Evolutionary conservation across 2,113 vertebrate genomes (phyloP).

Genomic region (Strix uralensis): DNA sequence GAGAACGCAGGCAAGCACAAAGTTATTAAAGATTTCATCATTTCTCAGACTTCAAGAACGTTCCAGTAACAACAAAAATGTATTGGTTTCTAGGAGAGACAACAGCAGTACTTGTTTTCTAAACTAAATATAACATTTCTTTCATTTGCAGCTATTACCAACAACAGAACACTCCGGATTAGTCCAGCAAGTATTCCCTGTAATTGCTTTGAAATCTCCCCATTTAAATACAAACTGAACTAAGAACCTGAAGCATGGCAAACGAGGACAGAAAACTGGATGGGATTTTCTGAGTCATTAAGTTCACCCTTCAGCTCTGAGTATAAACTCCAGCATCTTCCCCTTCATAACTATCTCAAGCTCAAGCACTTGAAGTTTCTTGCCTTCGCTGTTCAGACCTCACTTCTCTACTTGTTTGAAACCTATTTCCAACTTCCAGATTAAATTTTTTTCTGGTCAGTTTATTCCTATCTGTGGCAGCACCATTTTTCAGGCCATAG

Average conservation of each 20-base stretch:
- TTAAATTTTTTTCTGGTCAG: background rate
- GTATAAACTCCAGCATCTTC: background rate
- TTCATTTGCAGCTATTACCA: conserved; percentile 30
- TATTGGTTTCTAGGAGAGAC: background rate
- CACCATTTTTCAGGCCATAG: background rate
- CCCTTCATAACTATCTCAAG: background rate
- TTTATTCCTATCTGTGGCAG: background rate
- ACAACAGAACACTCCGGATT: background rate
- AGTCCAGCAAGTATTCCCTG: background rate
- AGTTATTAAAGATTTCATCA: conserved; percentile 5
- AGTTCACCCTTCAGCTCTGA: background rate
- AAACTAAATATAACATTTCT: background rate
- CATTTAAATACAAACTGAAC: background rate
- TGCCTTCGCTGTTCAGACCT: background rate
- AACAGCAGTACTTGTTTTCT: background rate
- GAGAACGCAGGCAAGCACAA: background rate
- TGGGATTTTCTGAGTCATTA: background rate
- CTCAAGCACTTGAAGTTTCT: background rate
- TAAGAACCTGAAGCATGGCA: background rate
- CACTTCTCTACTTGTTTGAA: background rate
- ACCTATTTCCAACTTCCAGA: background rate
- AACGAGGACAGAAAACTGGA: background rate
- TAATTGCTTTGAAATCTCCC: background rate
- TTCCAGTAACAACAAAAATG: background rate
- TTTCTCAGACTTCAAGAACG: background rate